Conservation (phyloP, 2,113 vertebrate genomes). For the Turdus rufiventris region DNA sequence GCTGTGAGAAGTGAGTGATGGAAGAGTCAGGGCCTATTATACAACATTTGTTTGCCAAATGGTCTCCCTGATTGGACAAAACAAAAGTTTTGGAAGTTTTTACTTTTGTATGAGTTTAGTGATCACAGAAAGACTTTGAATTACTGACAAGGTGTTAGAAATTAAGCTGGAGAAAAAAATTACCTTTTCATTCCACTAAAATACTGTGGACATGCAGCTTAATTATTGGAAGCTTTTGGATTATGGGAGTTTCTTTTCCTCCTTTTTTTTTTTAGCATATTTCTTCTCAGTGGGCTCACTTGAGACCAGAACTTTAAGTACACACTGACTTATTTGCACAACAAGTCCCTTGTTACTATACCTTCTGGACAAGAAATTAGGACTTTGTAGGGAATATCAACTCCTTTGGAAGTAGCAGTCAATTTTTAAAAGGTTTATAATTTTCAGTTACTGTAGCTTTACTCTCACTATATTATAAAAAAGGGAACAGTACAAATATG, state of each 20-base stretch:
- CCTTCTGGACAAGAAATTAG: background rate
- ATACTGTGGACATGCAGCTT: background rate
- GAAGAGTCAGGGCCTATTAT: background rate
- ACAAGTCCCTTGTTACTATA: background rate
- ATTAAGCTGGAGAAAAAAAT: background rate
- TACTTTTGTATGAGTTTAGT: background rate
- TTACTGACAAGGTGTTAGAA: background rate
- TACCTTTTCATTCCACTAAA: background rate
- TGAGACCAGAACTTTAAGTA: background rate
- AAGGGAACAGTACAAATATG: background rate
- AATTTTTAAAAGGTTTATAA: background rate
- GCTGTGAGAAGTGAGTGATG: background rate
- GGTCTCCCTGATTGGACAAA: background rate
- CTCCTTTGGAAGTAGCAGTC: background rate
- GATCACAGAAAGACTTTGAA: background rate
- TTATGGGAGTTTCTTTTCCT: background rate
- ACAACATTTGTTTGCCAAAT: slow-evolving; percentile 32
- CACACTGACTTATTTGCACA: background rate
- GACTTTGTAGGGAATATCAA: background rate
- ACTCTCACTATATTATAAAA: background rate
- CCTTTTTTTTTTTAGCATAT: background rate
- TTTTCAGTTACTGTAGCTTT: background rate
- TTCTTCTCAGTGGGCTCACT: background rate
- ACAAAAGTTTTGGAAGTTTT: background rate
- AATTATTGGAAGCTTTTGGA: background rate